Conservation (phyloP, 2,797 vertebrate genomes). For the Macropodus opercularis region DNA sequence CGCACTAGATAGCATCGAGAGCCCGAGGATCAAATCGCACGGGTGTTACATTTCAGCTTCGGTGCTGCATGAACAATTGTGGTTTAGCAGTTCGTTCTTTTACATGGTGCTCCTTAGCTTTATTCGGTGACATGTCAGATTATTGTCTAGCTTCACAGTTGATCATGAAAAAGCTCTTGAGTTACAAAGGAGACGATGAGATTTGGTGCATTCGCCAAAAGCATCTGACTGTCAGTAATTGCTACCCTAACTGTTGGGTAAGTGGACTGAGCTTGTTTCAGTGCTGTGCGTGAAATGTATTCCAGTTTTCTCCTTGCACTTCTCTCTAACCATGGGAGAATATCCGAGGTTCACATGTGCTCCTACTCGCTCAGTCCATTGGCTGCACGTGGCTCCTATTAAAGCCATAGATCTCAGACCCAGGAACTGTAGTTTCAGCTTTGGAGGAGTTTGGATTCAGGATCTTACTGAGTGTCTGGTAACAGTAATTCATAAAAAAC, state of each 20-base stretch:
- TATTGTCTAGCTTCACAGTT: slow-evolving; percentile 22
- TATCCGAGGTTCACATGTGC: slow-evolving; percentile 47
- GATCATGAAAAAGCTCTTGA: slow-evolving; percentile 16
- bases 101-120: slow-evolving; percentile 12
- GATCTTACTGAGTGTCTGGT: slow-evolving; percentile 53
- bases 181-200: slow-evolving; percentile 27
- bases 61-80: slow-evolving; percentile 19
- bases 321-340: slow-evolving; percentile 66
- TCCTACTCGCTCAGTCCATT: slow-evolving; percentile 52
- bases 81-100: slow-evolving; percentile 15
- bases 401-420: slow-evolving; percentile 69
- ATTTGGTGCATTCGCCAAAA: slow-evolving; percentile 49
- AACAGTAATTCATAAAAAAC: slow-evolving; percentile 52
- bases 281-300: slow-evolving; percentile 33
- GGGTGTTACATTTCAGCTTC: slow-evolving; percentile 21
- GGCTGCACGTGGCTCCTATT: slow-evolving; percentile 79
- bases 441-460: slow-evolving; percentile 56
- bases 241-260: slow-evolving; percentile 27
- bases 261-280: slow-evolving; percentile 13
- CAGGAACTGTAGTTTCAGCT: slow-evolving; percentile 60
- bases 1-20: slow-evolving; percentile 7
- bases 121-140: slow-evolving; percentile 24
- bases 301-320: slow-evolving; percentile 59
- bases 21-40: slow-evolving; percentile 4
- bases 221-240: slow-evolving; percentile 22